A percentile compares a stretch with the other conserved stretches of the same genome.
phyloP scores from a whole-genome alignment of 2,797 vertebrate species.

The Anniella stebbinsi region DNA sequence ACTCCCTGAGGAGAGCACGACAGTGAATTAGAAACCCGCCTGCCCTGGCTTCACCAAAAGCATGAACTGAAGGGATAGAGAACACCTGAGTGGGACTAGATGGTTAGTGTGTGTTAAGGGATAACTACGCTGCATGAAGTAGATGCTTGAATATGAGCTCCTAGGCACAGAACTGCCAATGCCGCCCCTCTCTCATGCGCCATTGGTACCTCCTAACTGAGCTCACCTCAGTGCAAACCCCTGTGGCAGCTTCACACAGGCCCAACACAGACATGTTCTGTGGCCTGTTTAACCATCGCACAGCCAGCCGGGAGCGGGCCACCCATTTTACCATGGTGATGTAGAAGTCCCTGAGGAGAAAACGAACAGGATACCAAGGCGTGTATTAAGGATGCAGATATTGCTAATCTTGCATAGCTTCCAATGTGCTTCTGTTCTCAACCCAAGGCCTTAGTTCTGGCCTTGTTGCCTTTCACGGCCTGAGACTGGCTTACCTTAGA shows the following conservation, averaged over 20 bases:
- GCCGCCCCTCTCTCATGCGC: background rate
- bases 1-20: background rate
- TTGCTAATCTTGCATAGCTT: too few species aligned
- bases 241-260: conserved; percentile 86
- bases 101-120: background rate
- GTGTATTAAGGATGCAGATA: too few species aligned
- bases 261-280: conserved; percentile 87
- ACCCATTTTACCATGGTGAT: conserved; percentile 88
- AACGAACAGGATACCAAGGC: conserved; percentile 20
- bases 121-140: background rate
- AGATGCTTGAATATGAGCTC: background rate
- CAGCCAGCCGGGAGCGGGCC: conserved; percentile 83
- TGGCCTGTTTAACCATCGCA: conserved; percentile 86
- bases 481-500: too few species aligned
- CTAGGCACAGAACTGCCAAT: background rate
- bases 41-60: background rate
- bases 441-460: too few species aligned
- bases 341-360: conserved; percentile 81
- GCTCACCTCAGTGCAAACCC: conserved; percentile 86
- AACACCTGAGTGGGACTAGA: background rate
- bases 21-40: background rate
- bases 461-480: too few species aligned
- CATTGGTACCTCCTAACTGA: background rate
- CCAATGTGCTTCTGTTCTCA: too few species aligned
- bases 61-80: background rate